Conservation (phyloP, 2,797 vertebrate species). For the Fundulus diaphanus region DNA sequence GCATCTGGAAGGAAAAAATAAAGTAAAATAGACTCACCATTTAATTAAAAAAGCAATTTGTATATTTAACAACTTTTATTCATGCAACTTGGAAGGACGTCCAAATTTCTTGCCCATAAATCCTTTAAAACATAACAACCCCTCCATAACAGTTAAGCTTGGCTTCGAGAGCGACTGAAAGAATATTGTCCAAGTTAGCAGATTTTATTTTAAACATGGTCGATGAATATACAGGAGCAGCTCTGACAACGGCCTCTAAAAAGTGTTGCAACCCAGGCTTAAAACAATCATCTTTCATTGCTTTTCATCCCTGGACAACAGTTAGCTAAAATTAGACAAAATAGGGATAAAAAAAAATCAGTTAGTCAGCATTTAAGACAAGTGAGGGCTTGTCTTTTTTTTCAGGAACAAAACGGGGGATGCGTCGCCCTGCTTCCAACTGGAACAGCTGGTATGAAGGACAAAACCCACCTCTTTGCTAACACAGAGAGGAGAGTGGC, state of each 20-base stretch:
- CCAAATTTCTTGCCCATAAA: neutral
- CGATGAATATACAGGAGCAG: neutral
- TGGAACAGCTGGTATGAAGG: neutral
- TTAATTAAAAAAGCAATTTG: neutral
- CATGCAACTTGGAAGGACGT: neutral
- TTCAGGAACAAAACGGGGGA: neutral
- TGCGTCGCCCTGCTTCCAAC: neutral
- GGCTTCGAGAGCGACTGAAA: neutral
- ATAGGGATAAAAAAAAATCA: neutral
- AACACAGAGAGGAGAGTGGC: neutral
- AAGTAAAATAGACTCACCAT: neutral
- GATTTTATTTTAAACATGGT: neutral
- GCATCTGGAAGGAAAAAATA: no score
- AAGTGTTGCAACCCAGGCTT: no score
- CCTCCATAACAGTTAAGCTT: neutral
- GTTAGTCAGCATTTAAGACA: neutral
- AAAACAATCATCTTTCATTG: neutral
- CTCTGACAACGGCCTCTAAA: neutral
- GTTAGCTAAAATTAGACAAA: neutral
- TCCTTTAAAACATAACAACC: neutral
- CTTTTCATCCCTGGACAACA: neutral
- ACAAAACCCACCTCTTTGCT: neutral
- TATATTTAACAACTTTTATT: neutral
- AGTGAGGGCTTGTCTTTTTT: neutral
- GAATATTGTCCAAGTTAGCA: neutral